phyloP scores from a whole-genome alignment of 30 jellyfish, hydroid and myxozoan species.

The Cassiopea xamachana region DNA sequence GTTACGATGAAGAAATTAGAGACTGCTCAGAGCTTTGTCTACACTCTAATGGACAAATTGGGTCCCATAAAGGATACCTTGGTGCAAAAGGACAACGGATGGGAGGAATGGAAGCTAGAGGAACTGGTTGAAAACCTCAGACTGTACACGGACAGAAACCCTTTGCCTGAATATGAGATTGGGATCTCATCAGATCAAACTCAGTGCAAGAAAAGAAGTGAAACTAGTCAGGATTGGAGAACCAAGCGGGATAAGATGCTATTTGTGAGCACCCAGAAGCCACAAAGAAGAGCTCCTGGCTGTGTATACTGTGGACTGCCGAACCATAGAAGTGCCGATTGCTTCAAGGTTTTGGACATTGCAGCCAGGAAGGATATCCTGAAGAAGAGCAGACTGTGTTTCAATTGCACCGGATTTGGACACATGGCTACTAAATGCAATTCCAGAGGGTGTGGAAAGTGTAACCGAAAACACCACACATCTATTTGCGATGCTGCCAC shows the following conservation, averaged over 20 bases:
- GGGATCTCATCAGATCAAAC: too few species aligned
- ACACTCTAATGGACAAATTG: constrained; percentile 34
- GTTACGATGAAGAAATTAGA: constrained; percentile 58
- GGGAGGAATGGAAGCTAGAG: constrained; percentile 36
- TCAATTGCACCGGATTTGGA: constrained; percentile 68
- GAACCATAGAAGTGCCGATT: background rate
- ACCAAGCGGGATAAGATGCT: constrained; percentile 12
- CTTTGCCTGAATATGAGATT: constrained; percentile 2
- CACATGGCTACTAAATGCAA: constrained; percentile 68
- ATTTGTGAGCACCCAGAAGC: background rate
- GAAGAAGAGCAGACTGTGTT: constrained; percentile 54
- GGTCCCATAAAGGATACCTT: constrained; percentile 60
- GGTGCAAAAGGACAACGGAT: constrained; percentile 47
- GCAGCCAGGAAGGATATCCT: background rate
- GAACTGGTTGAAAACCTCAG: constrained; percentile 53
- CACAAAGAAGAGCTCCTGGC: background rate
- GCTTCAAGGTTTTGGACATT: background rate
- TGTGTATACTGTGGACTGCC: background rate
- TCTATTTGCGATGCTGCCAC: background rate
- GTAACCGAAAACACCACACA: background rate
- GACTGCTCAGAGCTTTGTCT: constrained; percentile 61
- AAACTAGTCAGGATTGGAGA: background rate
- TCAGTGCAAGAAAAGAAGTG: background rate
- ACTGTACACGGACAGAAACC: constrained; percentile 55
- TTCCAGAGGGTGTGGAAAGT: background rate